Percentiles rank a stretch among this genome's conserved stretches.
phyloP scores from a whole-genome alignment of 1,140 invertebrate genomes.

The Drosophila triauraria region DNA sequence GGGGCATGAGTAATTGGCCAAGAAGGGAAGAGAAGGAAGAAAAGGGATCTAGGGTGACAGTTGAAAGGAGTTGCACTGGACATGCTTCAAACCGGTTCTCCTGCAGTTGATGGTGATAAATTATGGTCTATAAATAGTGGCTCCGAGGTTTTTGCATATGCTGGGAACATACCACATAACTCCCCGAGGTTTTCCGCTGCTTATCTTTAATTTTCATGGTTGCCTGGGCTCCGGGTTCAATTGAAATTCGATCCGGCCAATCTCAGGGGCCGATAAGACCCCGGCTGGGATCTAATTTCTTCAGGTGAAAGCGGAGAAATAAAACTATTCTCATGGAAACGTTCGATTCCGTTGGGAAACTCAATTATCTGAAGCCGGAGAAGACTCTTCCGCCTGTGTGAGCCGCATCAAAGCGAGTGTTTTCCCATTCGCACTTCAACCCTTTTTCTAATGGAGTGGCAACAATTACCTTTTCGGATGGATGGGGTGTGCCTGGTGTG shows the following conservation, averaged over 20 bases:
- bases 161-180: slow-evolving; percentile 45
- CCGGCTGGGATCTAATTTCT: slow-evolving; percentile 31
- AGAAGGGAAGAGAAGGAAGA: slow-evolving; percentile 9
- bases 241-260: slow-evolving; percentile 45
- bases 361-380: slow-evolving; percentile 47
- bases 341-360: slow-evolving; percentile 44
- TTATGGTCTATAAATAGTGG: slow-evolving; percentile 64
- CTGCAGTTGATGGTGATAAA: slow-evolving; percentile 64
- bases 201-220: slow-evolving; percentile 37
- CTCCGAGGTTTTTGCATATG: slow-evolving; percentile 39
- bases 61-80: slow-evolving; percentile 26
- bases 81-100: slow-evolving; percentile 58
- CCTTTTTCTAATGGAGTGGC: slow-evolving; percentile 47
- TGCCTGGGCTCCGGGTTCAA: slow-evolving; percentile 25
- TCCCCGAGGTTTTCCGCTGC: slow-evolving; percentile 15
- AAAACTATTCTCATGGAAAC: slow-evolving; percentile 27
- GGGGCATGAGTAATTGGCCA: slow-evolving; percentile 60
- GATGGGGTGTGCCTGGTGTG: not conserved
- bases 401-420: slow-evolving; percentile 45
- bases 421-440: slow-evolving; percentile 28
- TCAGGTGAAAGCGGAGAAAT: slow-evolving; percentile 31
- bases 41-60: slow-evolving; percentile 20
- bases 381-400: slow-evolving; percentile 37
- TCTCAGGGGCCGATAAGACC: slow-evolving; percentile 35
- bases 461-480: slow-evolving; percentile 59